These are phyloP conservation scores for Drosophila pseudoananassae DNA, from an alignment of 1,140 invertebrate species.

Conservation along the genomic window DNA sequence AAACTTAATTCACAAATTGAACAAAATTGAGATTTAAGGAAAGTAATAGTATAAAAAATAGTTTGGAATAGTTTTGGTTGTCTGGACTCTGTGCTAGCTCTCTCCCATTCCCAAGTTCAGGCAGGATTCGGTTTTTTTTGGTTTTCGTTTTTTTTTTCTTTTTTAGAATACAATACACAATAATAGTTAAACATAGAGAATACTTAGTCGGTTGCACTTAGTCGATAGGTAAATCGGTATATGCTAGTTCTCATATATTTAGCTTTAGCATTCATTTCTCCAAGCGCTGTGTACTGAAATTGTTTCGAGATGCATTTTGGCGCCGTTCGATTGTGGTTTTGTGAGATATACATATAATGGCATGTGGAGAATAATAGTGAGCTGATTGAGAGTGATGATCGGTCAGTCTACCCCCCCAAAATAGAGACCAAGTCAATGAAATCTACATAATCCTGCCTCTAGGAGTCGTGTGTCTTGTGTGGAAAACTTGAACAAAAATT, in stretches of 20 bases:
- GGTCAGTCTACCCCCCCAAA: not conserved
- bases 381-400: not conserved
- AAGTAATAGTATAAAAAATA: not conserved
- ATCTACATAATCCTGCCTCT: not conserved
- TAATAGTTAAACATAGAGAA: constrained; percentile 73
- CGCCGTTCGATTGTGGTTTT: constrained; percentile 35
- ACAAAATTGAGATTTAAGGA: constrained; percentile 13
- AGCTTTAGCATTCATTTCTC: constrained; percentile 82
- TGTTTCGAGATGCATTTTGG: constrained; percentile 36
- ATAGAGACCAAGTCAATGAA: not conserved
- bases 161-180: constrained; percentile 77
- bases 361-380: constrained; percentile 1
- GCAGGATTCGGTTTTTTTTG: constrained; percentile 65
- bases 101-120: constrained; percentile 84
- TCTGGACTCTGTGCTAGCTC: constrained; percentile 83
- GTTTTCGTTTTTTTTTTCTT: constrained; percentile 19
- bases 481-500: constrained; percentile 13
- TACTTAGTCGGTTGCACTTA: constrained; percentile 64
- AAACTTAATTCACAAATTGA: constrained; percentile 31
- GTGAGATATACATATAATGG: constrained; percentile 1
- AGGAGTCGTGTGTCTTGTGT: constrained; percentile 8
- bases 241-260: constrained; percentile 68
- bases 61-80: constrained; percentile 36
- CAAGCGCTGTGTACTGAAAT: constrained; percentile 68
- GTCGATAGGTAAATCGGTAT: constrained; percentile 53